Evolutionary conservation across 1,140 invertebrate genomes (phyloP).

Genomic region (Tetramorium simillimum): DNA sequence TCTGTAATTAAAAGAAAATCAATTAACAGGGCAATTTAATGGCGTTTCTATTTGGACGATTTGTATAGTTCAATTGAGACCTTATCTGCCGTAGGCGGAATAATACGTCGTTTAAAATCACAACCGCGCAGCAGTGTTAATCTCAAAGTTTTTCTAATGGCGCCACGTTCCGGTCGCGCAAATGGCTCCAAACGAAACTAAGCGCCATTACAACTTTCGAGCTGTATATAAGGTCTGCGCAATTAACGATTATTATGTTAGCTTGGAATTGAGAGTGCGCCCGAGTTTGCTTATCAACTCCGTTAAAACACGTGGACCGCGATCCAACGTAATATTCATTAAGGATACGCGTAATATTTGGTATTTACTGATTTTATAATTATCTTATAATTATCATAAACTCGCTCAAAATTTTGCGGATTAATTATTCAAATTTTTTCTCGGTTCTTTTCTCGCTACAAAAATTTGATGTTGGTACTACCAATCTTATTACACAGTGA

Average conservation of each 20-base stretch:
- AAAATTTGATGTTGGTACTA: not conserved
- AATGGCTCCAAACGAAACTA: constrained; percentile 39
- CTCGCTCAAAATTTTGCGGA: not conserved
- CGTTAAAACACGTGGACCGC: not conserved
- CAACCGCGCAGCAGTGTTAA: constrained; percentile 26
- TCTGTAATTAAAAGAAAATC: not conserved
- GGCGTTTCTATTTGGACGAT: not conserved
- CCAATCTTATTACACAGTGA: not conserved
- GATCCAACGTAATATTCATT: not conserved
- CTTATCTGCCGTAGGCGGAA: not conserved
- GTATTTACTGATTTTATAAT: not conserved
- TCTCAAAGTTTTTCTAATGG: constrained; percentile 52
- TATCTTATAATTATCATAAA: not conserved
- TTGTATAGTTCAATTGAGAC: not conserved
- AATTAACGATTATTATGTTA: constrained; percentile 61
- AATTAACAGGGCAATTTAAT: not conserved
- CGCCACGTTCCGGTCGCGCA: constrained; percentile 23
- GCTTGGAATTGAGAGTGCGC: constrained; percentile 5
- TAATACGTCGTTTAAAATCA: constrained; percentile 28
- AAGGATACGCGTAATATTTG: not conserved
- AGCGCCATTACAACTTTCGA: constrained; percentile 45
- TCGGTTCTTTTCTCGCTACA: too few species aligned
- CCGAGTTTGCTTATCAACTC: constrained; percentile 50
- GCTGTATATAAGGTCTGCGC: constrained; percentile 1
- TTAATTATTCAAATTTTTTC: not conserved